Base-by-base conservation (phyloP, 2,888 invertebrate genomes). In the Spodoptera littoralis region DNA sequence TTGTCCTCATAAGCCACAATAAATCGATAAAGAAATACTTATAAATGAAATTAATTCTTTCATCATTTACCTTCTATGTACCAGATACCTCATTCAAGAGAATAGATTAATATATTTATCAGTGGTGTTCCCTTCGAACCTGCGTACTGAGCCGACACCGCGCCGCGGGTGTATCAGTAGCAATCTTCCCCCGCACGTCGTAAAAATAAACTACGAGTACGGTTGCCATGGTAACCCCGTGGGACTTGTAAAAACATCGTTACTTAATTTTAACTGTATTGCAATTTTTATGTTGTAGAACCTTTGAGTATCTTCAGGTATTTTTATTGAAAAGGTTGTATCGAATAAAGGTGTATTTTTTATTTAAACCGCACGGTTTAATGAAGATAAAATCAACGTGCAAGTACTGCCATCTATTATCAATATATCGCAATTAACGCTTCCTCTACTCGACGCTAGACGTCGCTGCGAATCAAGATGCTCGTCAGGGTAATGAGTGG, bases 161-260 rank as follows among this genome's bases (percentile, higher is more conserved):
- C 52, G 48, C 67, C 44, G 50, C 41, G 50, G 48, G 68, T 60
- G 30, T 62, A 63, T 77, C 62, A 76, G 56, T 4, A 53, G 69
- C 61, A 54, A 65, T 71, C 65, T 72, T 56, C 73, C 73, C 73
- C 70, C 61, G 58, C 63, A 64, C 41, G 43, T 76, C 78, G 60
- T 77, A 75, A 77, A 77, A 75, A 70, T 77, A 75, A 77, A 77
- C 77, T 73, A 65, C 62, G 51, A 55, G 30, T 46, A 75, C 76
- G 76, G 78, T 76, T 75, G 63, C 76, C 65, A 71, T 77, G 77
- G 68, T 43, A 57, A 18, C 70, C 52, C 47, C 65, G 44, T 46
- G 77, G 67, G 66, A 73, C 70, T 61, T 70, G 58, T 70, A 65
- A 67, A 73, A 73, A 57, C 70, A 63, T 76, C 73, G 53, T 66